A percentile compares a stretch with the other conserved stretches of the same genome.
Evolutionary conservation across 2,113 vertebrate species (phyloP).

Genomic region (Ammodytes marinus): DNA sequence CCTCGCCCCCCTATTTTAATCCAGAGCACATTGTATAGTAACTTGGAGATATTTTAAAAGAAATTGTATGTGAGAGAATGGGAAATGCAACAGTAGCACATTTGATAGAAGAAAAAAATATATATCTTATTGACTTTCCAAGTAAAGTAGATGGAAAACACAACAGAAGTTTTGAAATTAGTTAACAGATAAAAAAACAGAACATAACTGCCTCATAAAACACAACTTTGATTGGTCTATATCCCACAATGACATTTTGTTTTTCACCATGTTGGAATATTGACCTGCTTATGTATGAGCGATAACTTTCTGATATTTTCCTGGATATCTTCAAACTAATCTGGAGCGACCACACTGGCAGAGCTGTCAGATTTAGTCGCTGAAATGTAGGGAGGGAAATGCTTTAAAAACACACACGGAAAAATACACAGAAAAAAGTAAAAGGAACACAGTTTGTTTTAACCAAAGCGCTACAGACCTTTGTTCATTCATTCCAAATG

Average conservation of each 20-base stretch:
- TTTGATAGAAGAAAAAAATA: slow-evolving; percentile 25
- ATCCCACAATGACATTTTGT: slow-evolving; percentile 43
- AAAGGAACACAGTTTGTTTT: slow-evolving; percentile 29
- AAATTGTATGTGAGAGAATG: slow-evolving; percentile 44
- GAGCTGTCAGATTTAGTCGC: slow-evolving; percentile 30
- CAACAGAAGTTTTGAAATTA: slow-evolving; percentile 34
- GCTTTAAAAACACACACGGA: slow-evolving; percentile 27
- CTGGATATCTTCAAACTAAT: slow-evolving; percentile 51
- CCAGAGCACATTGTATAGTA: slow-evolving; percentile 66
- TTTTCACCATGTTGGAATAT: slow-evolving; percentile 42
- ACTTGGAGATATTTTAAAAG: slow-evolving; percentile 49
- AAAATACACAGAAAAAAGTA: not conserved
- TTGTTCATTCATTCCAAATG: slow-evolving; percentile 51
- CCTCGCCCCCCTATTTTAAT: slow-evolving; percentile 35
- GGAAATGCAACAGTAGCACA: slow-evolving; percentile 66
- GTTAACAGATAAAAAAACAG: slow-evolving; percentile 7
- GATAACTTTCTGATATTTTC: slow-evolving; percentile 56
- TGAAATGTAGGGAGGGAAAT: slow-evolving; percentile 72
- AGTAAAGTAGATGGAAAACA: slow-evolving; percentile 44
- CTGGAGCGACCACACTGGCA: slow-evolving; percentile 10
- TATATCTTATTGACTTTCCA: slow-evolving; percentile 22
- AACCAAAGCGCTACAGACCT: slow-evolving; percentile 65
- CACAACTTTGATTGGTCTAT: slow-evolving; percentile 34
- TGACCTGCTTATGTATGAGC: slow-evolving; percentile 30
- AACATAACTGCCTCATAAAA: slow-evolving; percentile 29